Percentiles rank a stretch among this genome's conserved stretches.
Conservation (phyloP, 2,797 vertebrate species). For the Poecilia wingei region DNA sequence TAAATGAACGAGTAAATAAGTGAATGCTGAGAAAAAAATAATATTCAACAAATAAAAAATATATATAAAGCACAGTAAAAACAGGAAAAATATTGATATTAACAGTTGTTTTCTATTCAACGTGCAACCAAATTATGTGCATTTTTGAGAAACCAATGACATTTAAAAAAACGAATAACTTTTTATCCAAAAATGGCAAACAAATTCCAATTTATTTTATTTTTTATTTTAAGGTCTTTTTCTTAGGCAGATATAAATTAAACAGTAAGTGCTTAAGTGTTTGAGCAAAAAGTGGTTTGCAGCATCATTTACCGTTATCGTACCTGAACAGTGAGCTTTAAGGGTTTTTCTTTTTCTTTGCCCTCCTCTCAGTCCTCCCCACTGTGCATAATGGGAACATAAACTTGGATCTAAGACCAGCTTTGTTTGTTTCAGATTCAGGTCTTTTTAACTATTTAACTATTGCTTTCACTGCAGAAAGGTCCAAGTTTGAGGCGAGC, state of each 20-base stretch:
- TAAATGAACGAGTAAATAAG: neutral
- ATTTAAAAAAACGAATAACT: neutral
- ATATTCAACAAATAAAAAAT: neutral
- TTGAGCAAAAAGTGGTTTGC: neutral
- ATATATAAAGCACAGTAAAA: neutral
- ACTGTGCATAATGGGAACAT: neutral
- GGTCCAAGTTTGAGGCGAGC: neutral
- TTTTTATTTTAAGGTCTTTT: neutral
- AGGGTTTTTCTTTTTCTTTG: neutral
- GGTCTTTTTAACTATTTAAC: neutral
- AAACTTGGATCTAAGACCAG: neutral
- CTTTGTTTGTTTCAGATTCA: neutral
- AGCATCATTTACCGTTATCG: neutral
- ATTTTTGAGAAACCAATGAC: neutral
- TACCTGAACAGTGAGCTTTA: slow-evolving; percentile 2
- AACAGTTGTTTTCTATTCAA: neutral
- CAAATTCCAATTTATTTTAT: neutral
- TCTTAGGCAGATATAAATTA: neutral
- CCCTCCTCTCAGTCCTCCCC: neutral
- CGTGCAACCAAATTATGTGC: neutral
- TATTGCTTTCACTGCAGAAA: neutral
- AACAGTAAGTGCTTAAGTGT: neutral
- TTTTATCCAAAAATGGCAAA: neutral
- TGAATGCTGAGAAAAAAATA: neutral
- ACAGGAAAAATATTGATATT: neutral